Evolutionary conservation across 2,797 vertebrate species (phyloP), one percentile per base, ranked within the genome.

Genomic region (Scolopax bukidnonensis): DNA sequence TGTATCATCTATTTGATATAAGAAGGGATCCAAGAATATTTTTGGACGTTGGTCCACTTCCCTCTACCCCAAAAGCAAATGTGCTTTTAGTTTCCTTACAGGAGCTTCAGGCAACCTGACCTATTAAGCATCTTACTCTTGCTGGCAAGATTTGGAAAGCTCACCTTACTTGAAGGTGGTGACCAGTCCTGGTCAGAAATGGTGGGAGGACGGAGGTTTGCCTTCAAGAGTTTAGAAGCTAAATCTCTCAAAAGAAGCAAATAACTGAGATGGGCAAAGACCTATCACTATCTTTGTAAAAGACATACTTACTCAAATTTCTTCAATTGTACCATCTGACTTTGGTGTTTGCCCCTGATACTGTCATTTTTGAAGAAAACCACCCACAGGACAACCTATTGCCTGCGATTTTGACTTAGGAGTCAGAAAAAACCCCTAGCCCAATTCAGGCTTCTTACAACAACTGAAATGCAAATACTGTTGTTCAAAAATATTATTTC

Each of bases 61-160:
- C 54, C 21, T 80, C 84, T 78, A 51, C 28, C 32, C 75, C 80
- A 85, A 97, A 94, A 97, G 71, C 78, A 97, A 97, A 73, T 63
- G 92, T 43, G 79, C 65, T 90, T 96, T 96, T 96, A 94, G 94
- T 93, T 96, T 96, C 84, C 94, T 94, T 80, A 69, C 40, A 90
- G 79, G 28, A 87, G 38, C 60, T 87, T 75, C 7, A n/a, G 92
- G 84, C 89, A 95, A 93, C 84, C 88, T 84, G 51, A 73, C 76
- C 70, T 93, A 91, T 96, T 73, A 84, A 68, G 27, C 18, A 4
- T 48, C 28, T 38, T 40, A 12, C 8, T 50, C 57, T 38, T 79
- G 28, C 23, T 47, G 41, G 19, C 27, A 38, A 7, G 16, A 69
- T 23, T 43, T 67, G n/a, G 41, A 79, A 91, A 89, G 56, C 32